Base-by-base conservation (phyloP, 2,113 vertebrate genomes). In the Macquaria ambigua region DNA sequence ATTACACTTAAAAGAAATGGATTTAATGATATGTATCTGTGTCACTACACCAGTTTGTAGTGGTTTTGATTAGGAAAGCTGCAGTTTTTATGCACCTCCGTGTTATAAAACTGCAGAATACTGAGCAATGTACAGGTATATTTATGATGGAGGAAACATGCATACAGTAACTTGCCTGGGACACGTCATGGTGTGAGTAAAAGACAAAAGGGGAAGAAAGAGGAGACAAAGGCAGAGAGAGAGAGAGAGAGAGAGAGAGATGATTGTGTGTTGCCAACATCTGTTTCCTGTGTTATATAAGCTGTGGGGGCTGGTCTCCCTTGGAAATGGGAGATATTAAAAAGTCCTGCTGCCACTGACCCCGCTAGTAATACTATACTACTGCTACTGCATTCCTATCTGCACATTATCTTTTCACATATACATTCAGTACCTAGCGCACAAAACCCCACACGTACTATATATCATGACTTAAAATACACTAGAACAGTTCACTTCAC, bases 281-380 rank as follows among this genome's bases (percentile, higher is more conserved):
- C 94, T 95, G 94, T 94, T 94, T 94, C 92, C 93, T 93, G 90
- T 94, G 89, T 94, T 94, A 94, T 90, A 93, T 95, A 95, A 94
- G 86, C 89, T 85, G 81, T 92, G 90, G 90, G 89, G 91, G 93
- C 85, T 85, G 92, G 90, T 83, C 87, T 91, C 79, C 52, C 56
- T 69, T 90, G 74, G 79, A 93, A 90, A 92, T 77, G 67, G 84
- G 84, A 91, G 91, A 91, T 91, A 92, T 94, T 92, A 89, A 87
- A 92, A 89, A 91, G 88, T 87, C 89, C 85, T 86, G 89, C 90
- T 90, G 87, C 87, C 91, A 50, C 90, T 93, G 90, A 93, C 94
- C 91, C 76, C 28, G 61, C 64, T 59, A 55, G 86, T 89, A 74
- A 80, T 79, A 77, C 83, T 61, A 78, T 64, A 77, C 73, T 68